These are phyloP conservation scores for Enoplosus armatus DNA, from an alignment of 2,797 vertebrate species.

Conservation along the genomic window DNA sequence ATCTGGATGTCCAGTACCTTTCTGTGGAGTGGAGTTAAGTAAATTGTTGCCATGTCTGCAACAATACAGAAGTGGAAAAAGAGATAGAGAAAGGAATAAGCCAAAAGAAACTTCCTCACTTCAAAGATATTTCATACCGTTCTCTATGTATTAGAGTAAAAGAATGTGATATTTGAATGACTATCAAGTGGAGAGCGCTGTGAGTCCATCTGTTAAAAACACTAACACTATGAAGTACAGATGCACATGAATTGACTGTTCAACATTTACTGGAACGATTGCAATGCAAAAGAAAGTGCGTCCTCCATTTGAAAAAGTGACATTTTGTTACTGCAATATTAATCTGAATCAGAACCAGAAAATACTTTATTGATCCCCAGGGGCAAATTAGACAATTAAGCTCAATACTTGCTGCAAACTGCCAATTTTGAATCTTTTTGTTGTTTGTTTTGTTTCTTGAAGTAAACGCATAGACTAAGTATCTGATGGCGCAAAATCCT, in stretches of 20 bases:
- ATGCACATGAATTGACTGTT: constrained; percentile 1
- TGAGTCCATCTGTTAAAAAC: neutral
- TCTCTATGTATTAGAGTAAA: neutral
- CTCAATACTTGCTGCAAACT: constrained; percentile 13
- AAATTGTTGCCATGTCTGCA: neutral
- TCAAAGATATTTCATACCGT: neutral
- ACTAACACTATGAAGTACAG: neutral
- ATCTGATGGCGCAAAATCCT: constrained; percentile 42
- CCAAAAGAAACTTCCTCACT: constrained; percentile 4
- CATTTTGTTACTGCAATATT: neutral
- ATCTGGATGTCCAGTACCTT: neutral
- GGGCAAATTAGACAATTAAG: no score
- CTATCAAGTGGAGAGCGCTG: neutral
- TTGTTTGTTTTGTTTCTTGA: constrained; percentile 34
- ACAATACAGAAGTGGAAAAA: neutral
- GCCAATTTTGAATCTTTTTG: constrained; percentile 22
- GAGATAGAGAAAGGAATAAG: neutral
- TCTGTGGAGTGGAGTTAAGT: neutral
- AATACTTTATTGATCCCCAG: no score
- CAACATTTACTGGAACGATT: neutral
- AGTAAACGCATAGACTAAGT: constrained; percentile 42
- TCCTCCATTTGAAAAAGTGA: constrained; percentile 4
- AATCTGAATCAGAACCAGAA: no score
- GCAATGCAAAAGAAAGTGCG: neutral
- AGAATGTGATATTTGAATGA: neutral